A percentile compares a stretch with the other conserved stretches of the same genome.
Evolutionary conservation across 2,113 vertebrate species (phyloP).

Genomic region (Jacana jacana): DNA sequence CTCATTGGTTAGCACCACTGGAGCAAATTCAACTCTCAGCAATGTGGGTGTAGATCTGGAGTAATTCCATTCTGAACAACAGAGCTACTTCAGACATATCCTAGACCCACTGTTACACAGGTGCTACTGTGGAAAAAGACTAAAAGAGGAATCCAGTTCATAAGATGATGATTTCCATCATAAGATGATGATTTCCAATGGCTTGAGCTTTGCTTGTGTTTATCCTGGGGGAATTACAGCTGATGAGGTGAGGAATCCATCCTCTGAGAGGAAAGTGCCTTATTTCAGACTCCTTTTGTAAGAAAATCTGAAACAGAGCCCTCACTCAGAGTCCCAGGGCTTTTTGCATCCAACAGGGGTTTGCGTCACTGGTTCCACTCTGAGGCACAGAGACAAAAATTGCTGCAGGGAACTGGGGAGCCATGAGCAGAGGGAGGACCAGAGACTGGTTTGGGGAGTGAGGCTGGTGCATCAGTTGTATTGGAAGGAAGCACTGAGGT

Average conservation of each 20-base stretch:
- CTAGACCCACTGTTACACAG: not conserved
- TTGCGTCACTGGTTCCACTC: not conserved
- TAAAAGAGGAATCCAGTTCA: not conserved
- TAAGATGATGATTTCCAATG: not conserved
- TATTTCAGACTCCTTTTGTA: not conserved
- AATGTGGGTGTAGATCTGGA: slow-evolving; percentile 39
- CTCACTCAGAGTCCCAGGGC: not conserved
- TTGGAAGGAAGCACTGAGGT: not conserved
- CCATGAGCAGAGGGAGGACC: not conserved
- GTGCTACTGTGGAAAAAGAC: not conserved
- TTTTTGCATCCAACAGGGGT: not conserved
- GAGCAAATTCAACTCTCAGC: slow-evolving; percentile 30
- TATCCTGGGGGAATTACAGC: not conserved
- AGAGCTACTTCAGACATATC: not conserved
- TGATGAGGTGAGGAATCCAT: not conserved
- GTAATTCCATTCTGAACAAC: slow-evolving; percentile 12
- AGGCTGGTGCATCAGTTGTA: not conserved
- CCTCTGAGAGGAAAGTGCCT: not conserved
- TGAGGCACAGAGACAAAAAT: not conserved
- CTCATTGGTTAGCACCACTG: slow-evolving; percentile 24
- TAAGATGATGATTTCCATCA: too few species aligned
- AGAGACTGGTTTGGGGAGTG: not conserved
- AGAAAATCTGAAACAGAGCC: not conserved
- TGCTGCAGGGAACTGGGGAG: not conserved
- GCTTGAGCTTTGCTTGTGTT: not conserved